Evolutionary conservation across 2,888 invertebrate species (phyloP).

Genomic region (Thymelicus acteon): DNA sequence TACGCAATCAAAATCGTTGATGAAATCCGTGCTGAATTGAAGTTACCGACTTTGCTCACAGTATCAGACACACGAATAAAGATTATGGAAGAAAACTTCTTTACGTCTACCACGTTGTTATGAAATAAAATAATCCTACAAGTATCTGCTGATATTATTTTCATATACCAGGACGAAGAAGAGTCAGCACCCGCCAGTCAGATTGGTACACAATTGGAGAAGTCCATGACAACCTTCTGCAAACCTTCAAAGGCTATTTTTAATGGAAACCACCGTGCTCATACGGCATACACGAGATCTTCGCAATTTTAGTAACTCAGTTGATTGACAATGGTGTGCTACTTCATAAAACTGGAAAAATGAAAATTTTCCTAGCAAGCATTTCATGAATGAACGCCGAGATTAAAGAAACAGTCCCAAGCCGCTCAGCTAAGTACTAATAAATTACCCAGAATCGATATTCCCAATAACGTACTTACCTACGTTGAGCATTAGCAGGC

Average conservation of each 20-base stretch:
- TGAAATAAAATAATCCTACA: too few relatives aligned
- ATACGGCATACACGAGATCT: neutral
- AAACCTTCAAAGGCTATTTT: neutral
- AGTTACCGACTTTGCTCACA: too few relatives aligned
- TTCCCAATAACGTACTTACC: slow-evolving; percentile 25
- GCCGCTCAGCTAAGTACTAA: slow-evolving; percentile 4
- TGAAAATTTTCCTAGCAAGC: neutral
- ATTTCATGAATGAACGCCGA: slow-evolving; percentile 10
- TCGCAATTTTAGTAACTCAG: neutral
- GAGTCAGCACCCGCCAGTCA: too few relatives aligned
- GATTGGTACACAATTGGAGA: too few relatives aligned
- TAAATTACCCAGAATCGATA: slow-evolving; percentile 29
- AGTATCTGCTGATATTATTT: too few relatives aligned
- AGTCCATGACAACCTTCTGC: too few relatives aligned
- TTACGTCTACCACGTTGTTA: too few relatives aligned
- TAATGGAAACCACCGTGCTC: neutral
- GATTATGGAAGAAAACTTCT: too few relatives aligned
- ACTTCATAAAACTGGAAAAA: neutral
- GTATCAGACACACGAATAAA: too few relatives aligned
- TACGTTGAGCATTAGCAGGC: slow-evolving; percentile 43
- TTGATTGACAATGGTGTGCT: neutral
- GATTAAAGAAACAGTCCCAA: slow-evolving; percentile 9
- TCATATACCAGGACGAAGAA: too few relatives aligned
- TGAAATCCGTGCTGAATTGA: too few relatives aligned
- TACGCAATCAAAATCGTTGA: too few relatives aligned